Conservation (phyloP, 2,888 invertebrate genomes). For the Drosophila birchii region DNA sequence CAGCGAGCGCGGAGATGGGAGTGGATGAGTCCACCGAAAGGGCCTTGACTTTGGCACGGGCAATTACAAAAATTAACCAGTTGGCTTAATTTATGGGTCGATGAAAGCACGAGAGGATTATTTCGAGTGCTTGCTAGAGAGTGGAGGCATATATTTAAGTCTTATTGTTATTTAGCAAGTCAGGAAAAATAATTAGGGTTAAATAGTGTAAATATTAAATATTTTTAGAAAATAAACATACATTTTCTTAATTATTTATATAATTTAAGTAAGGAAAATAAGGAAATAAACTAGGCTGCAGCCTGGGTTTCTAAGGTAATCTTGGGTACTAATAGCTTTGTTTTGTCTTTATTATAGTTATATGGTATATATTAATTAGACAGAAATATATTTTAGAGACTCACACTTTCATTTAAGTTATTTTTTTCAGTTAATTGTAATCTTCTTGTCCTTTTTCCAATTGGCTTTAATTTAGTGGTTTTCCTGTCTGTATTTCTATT, state of each 20-base stretch:
- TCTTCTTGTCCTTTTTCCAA: background rate
- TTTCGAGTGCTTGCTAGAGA: background rate
- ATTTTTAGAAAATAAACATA: background rate
- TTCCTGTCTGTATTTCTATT: background rate
- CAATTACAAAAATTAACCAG: conserved; percentile 48
- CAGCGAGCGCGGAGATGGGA: background rate
- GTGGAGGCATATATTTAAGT: background rate
- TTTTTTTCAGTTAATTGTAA: background rate
- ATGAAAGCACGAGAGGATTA: background rate
- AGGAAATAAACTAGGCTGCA: background rate
- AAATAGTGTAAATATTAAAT: background rate
- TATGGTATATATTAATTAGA: background rate
- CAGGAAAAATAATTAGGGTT: no score
- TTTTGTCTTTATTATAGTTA: background rate
- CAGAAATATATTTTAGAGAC: background rate
- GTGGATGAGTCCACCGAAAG: conserved; percentile 11
- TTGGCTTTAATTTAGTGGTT: background rate
- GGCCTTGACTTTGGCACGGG: conserved; percentile 44
- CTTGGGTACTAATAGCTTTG: background rate
- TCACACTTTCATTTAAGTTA: background rate
- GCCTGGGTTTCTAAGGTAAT: background rate
- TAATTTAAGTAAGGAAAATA: background rate
- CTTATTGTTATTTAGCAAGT: background rate
- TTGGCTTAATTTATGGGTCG: conserved; percentile 31
- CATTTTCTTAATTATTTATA: background rate